Conservation (phyloP, 2,113 vertebrate genomes). For the Terrapene triunguis region DNA sequence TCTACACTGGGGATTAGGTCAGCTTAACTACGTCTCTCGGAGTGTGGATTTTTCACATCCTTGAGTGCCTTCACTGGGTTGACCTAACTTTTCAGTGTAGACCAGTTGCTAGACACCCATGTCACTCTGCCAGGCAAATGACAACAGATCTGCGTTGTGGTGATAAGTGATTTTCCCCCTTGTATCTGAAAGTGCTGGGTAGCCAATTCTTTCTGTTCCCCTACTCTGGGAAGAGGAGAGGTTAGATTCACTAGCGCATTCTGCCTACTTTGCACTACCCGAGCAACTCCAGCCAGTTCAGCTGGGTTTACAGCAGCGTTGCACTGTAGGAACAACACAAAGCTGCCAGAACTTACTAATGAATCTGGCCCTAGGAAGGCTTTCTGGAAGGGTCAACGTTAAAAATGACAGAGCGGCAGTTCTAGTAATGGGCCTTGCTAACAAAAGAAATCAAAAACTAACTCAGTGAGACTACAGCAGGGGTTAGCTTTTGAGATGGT, state of each 20-base stretch:
- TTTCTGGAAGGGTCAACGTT: not conserved
- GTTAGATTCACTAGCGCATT: not conserved
- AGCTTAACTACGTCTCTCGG: no score
- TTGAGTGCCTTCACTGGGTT: not conserved
- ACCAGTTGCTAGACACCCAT: not conserved
- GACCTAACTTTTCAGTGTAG: not conserved
- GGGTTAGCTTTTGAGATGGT: not conserved
- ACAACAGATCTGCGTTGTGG: not conserved
- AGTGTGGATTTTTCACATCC: not conserved
- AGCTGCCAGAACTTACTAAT: accelerated
- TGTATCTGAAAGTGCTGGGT: not conserved
- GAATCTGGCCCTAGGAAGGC: not conserved
- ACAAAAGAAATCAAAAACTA: not conserved
- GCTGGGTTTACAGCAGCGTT: not conserved
- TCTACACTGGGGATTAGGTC: no score
- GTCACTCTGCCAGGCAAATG: not conserved
- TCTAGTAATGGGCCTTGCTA: not conserved
- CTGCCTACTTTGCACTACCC: not conserved
- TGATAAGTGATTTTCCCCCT: not conserved
- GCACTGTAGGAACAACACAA: not conserved
- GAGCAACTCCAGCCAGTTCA: not conserved
- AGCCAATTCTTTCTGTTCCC: not conserved
- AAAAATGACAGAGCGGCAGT: not conserved
- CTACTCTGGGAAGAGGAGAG: not conserved
- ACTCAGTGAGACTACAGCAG: not conserved